Conservation (phyloP, 2,113 vertebrate species). For the Chloebia gouldiae region DNA sequence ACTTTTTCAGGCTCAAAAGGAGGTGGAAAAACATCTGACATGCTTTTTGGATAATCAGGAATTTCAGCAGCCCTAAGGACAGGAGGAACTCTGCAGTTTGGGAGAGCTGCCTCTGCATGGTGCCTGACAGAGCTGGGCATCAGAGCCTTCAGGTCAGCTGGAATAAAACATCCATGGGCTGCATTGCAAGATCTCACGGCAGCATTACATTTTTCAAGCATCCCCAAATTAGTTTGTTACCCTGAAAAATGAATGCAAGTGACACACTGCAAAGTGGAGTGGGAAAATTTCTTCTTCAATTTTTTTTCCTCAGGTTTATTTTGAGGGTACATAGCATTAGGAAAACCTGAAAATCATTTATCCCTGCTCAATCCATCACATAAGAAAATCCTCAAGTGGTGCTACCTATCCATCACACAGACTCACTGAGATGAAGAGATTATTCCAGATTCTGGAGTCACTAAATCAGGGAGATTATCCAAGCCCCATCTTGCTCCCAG, state of each 20-base stretch:
- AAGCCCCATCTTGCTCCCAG: background rate
- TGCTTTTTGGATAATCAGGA: background rate
- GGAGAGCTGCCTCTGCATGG: background rate
- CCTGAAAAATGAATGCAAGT: background rate
- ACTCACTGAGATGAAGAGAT: background rate
- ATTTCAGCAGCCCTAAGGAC: background rate
- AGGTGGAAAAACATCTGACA: background rate
- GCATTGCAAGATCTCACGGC: fast-evolving
- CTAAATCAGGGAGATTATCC: background rate
- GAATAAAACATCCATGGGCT: background rate
- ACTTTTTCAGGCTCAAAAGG: background rate
- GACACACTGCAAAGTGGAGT: too few species aligned
- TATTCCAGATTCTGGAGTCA: constrained; percentile 15
- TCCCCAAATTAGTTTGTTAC: background rate
- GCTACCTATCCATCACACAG: background rate
- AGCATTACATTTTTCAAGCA: background rate
- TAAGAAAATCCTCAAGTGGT: background rate
- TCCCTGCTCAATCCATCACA: background rate
- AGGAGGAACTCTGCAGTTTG: background rate
- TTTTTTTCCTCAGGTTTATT: background rate
- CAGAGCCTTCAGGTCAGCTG: background rate
- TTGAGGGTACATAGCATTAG: background rate
- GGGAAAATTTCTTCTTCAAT: background rate
- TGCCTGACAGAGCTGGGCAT: background rate
- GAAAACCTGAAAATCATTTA: background rate